Evolutionary conservation across 2,113 vertebrate genomes (phyloP).

Genomic region (Embiotoca jacksoni): DNA sequence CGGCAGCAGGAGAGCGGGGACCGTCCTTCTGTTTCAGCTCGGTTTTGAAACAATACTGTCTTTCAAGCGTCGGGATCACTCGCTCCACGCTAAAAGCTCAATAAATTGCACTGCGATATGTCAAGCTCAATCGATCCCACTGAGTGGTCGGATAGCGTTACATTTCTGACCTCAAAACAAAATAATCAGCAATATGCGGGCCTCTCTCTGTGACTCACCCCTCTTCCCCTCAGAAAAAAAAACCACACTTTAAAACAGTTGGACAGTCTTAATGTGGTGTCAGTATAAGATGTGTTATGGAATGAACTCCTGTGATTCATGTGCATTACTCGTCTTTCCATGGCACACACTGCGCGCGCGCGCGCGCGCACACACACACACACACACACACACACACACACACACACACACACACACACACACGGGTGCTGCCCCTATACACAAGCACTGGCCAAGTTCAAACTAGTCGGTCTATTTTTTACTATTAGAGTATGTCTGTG

Average conservation of each 20-base stretch:
- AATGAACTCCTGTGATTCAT: conserved; percentile 12
- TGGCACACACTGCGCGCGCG: conserved; percentile 45
- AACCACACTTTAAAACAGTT: background rate
- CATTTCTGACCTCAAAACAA: conserved; percentile 69
- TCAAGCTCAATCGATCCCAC: conserved; percentile 75
- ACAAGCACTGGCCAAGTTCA: conserved; percentile 65
- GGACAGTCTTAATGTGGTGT: background rate
- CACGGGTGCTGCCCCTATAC: conserved; percentile 53
- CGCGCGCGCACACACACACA: conserved; percentile 20
- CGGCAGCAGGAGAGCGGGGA: conserved; percentile 8
- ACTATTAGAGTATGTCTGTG: conserved; percentile 64
- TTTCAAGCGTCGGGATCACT: conserved; percentile 47
- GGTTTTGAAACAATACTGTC: conserved; percentile 52
- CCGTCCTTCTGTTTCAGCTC: conserved; percentile 50
- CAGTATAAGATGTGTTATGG: background rate
- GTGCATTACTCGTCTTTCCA: conserved; percentile 22
- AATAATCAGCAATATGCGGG: conserved; percentile 58
- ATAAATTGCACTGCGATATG: conserved; percentile 71
- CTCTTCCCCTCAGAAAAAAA: background rate
- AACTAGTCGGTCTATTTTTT: conserved; percentile 78
- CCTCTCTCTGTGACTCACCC: conserved; percentile 3
- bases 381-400: conserved; percentile 40
- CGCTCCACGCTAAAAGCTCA: conserved; percentile 74
- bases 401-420: conserved; percentile 25
- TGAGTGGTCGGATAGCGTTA: conserved; percentile 74